Conservation (phyloP, 2,888 invertebrate species). For the Invenusta paracnida region DNA sequence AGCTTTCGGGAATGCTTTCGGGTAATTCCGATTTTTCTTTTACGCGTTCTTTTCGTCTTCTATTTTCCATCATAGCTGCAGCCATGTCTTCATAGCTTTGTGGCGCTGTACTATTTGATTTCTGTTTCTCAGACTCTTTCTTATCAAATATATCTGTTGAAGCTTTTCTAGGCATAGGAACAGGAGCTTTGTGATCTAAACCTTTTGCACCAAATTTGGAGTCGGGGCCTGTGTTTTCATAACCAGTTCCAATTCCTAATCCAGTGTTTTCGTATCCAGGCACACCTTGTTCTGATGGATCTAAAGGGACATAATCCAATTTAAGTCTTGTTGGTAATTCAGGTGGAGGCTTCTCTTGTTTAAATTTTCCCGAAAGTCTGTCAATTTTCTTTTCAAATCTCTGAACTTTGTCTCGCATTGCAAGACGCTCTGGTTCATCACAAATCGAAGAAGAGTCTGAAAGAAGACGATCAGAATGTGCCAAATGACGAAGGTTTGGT, state of each 20-base stretch:
- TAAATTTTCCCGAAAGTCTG: constrained; percentile 1
- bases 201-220: background rate
- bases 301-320: background rate
- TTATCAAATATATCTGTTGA: background rate
- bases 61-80: background rate
- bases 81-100: background rate
- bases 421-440: background rate
- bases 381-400: constrained; percentile 4
- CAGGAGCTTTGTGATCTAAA: background rate
- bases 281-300: background rate
- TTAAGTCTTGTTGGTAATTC: background rate
- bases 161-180: background rate
- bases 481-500: background rate
- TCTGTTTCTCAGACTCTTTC: background rate
- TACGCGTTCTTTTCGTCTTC: background rate
- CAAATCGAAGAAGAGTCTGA: background rate
- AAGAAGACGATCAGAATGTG: background rate
- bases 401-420: background rate
- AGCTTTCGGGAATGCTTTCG: background rate
- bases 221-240: background rate
- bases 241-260: background rate
- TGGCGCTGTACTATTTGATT: background rate
- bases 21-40: no score
- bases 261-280: constrained; percentile 11
- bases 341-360: background rate